These are phyloP conservation scores for Urocitellus parryii DNA, from an alignment of 2,113 vertebrate species.

Conservation along the genomic window DNA sequence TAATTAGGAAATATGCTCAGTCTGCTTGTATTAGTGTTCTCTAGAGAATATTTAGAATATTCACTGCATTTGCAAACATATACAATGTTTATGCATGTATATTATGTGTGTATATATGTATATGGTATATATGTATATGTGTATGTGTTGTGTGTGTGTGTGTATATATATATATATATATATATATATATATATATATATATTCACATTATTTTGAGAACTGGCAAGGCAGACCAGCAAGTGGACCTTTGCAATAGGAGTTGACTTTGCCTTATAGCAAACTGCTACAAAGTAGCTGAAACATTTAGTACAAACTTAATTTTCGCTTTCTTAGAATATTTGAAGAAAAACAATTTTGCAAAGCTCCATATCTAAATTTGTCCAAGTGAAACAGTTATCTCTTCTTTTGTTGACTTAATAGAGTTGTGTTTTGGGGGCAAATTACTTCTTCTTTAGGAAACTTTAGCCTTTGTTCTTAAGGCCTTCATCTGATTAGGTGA, in stretches of 20 bases:
- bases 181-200: too few relatives aligned
- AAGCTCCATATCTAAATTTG: background rate
- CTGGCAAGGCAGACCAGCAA: background rate
- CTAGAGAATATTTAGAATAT: background rate
- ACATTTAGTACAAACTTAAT: conserved; percentile 59
- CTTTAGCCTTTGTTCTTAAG: background rate
- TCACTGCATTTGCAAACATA: too few relatives aligned
- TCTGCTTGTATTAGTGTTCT: background rate
- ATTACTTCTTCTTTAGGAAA: background rate
- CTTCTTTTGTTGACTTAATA: background rate
- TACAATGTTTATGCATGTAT: background rate
- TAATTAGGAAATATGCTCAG: conserved; percentile 3
- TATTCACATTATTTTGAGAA: background rate
- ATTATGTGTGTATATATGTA: background rate
- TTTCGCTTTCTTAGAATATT: background rate
- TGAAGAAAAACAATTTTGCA: background rate
- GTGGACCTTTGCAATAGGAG: background rate
- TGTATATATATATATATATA: too few relatives aligned
- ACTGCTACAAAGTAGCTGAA: conserved; percentile 24
- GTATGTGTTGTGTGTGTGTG: too few relatives aligned
- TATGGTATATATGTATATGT: too few relatives aligned
- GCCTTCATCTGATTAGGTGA: background rate
- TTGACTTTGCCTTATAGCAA: conserved; percentile 28
- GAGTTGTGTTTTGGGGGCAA: background rate
- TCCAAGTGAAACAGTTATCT: background rate